These are phyloP conservation scores for Liodrosophila aerea DNA, from an alignment of 2,888 invertebrate species.

Conservation along the genomic window DNA sequence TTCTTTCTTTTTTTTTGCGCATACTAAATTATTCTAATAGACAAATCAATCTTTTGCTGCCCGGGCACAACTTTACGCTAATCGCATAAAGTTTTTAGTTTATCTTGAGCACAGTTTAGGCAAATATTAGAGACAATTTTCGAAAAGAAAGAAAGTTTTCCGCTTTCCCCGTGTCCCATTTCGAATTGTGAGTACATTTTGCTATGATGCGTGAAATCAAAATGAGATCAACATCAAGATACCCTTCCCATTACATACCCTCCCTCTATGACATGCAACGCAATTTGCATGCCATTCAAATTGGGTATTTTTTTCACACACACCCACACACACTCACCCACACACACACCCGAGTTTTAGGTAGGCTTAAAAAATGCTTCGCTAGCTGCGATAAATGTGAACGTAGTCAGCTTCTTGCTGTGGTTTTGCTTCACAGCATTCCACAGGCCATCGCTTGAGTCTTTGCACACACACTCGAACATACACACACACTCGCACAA, in stretches of 20 bases:
- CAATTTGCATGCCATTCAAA: slow-evolving; percentile 45
- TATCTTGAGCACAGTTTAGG: not conserved
- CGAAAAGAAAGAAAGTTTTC: too few species aligned
- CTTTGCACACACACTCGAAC: slow-evolving; percentile 23
- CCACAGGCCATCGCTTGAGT: slow-evolving; percentile 53
- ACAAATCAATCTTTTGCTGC: slow-evolving; percentile 10
- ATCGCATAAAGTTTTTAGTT: not conserved
- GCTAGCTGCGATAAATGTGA: slow-evolving; percentile 71
- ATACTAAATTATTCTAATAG: slow-evolving; percentile 12
- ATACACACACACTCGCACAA: slow-evolving; percentile 9
- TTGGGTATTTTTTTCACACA: slow-evolving; percentile 2
- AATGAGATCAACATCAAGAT: slow-evolving; percentile 8
- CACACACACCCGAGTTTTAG: slow-evolving; percentile 37
- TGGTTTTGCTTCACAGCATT: slow-evolving; percentile 57
- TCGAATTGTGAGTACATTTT: too few species aligned
- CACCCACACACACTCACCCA: too few species aligned
- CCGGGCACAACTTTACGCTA: not conserved
- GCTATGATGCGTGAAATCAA: too few species aligned
- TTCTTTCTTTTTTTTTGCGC: not conserved
- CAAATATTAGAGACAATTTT: too few species aligned
- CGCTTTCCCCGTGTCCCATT: too few species aligned
- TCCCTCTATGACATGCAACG: slow-evolving; percentile 15
- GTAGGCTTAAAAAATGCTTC: slow-evolving; percentile 69
- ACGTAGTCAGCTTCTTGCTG: slow-evolving; percentile 59
- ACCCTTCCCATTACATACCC: slow-evolving; percentile 27